Evolutionary conservation across 2,797 vertebrate species (phyloP), one percentile per base, ranked within the genome.

Genomic region (Centroberyx gerrardi): DNA sequence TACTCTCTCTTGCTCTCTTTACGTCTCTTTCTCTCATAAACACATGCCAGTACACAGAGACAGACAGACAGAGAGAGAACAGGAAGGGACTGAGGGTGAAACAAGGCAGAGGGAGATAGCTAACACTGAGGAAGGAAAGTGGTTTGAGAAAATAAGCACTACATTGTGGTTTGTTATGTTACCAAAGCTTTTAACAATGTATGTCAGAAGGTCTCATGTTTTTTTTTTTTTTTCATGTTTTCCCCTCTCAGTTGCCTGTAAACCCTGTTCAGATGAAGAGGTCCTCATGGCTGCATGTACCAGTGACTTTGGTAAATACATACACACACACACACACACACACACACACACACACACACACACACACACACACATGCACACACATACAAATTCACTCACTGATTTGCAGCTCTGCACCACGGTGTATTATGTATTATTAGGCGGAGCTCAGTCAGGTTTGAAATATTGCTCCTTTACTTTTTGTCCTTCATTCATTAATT

Each of bases 271-370:
- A 58, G 96, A 98, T 72, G 95, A 96, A 0, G 97, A 99, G 70
- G 91, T 99, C 31, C 97, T 99, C 55, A 83, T 99, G 91, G 97
- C 97, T 0, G 94, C 97, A 86, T 99, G 98, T 80, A 96, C 96
- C 88, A 98, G 96, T 54, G 98, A 98, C 88, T 98, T 99, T 1
- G 97, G 98, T 99, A 93, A 96, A 94, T 89, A 49, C 29, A 33
- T 13, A 27, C 4, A 15, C 40, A 27, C 63, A n/a, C 29, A 33
- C 64, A 28, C 38, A 61, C 17, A n/a, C 15, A 46, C 51, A 18
- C 31, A 29, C 36, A 44, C 42, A 56, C 38, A 66, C 3, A 40
- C 3, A n/a, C 36, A 67, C 56, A 72, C 4, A 61, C 0, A 5
- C 33, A 56, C 49, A 55, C 54, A 0, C 38, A 40, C 3, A n/a